phyloP scores from a whole-genome alignment of 1,140 invertebrate species.

The Aphidius gifuensis region DNA sequence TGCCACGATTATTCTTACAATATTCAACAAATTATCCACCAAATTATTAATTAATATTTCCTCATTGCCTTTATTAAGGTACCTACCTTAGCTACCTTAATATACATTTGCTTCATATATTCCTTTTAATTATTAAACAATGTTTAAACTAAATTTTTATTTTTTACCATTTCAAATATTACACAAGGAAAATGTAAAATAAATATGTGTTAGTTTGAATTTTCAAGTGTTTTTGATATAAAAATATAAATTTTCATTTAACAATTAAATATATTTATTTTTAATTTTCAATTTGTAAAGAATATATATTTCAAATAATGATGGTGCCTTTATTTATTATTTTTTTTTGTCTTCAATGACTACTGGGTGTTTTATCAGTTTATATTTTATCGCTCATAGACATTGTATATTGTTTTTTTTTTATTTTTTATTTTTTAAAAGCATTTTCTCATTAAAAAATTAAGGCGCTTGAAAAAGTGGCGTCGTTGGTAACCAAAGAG shows the following conservation, averaged over 20 bases:
- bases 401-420: constrained; percentile 52
- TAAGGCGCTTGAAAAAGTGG: constrained; percentile 40
- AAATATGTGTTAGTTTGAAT: constrained; percentile 2
- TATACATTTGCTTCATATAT: not conserved
- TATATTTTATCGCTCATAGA: constrained; percentile 54
- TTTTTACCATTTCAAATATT: not conserved
- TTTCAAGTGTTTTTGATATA: not conserved
- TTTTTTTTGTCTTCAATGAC: constrained; percentile 19
- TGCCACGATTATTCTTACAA: constrained; percentile 34
- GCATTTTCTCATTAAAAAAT: constrained; percentile 59
- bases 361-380: constrained; percentile 19
- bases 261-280: not conserved
- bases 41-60: constrained; percentile 41
- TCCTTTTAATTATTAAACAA: too few species aligned
- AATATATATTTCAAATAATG: too few species aligned
- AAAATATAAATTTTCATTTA: not conserved
- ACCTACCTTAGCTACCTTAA: not conserved
- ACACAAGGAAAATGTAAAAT: not conserved
- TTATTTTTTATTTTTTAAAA: constrained; percentile 54
- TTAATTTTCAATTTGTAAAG: too few species aligned
- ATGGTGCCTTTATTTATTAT: constrained; percentile 30
- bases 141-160: too few species aligned
- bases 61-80: not conserved
- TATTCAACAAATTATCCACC: constrained; percentile 45
- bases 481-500: constrained; percentile 27